Evolutionary conservation across 1,140 invertebrate species (phyloP), one percentile per base, ranked within the genome.

Genomic region (Eriocheir sinensis): DNA sequence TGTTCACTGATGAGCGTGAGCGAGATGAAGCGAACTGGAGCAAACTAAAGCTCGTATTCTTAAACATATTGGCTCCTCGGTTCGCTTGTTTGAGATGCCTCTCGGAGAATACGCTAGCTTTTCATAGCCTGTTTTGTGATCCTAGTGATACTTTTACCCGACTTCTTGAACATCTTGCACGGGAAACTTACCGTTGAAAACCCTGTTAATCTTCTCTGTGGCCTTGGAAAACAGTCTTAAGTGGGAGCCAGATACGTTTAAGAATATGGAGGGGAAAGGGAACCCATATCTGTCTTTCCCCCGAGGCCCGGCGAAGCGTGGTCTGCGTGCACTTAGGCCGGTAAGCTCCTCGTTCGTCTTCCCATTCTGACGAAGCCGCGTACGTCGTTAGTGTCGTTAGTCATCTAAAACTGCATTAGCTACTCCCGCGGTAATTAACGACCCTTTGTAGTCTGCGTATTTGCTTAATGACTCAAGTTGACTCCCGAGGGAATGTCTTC

Each of bases 301-400:
- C 21, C 48, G n/a, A n/a, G n/a, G n/a, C n/a, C n/a, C n/a, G n/a
- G n/a, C n/a, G n/a, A n/a, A n/a, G n/a, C n/a, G n/a, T n/a, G 12
- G 2, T 53, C 48, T 53, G 48, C 8, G 0, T 72, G 53, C 6
- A n/a, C n/a, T n/a, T 72, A n/a, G 1, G 0, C 27, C 60, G 60
- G n/a, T 72, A 72, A 72, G 60, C 60, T 72, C 60, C 60, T 72
- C 60, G 60, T 72, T 72, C 60, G 17, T 72, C 60, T 72, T n/a
- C 60, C 27, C 4, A n/a, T 72, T 72, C 27, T 72, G 60, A 72
- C 60, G 60, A n/a, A 21, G 12, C 60, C 27, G 21, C 60, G n/a
- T 72, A 72, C 60, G 21, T 72, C 27, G 27, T 8, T 21, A 0
- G 27, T 4, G 60, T n/a, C 27, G 60, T 72, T 72, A n/a, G n/a